Evolutionary conservation across 1,140 invertebrate species (phyloP).

Genomic region (Lucilia cuprina): DNA sequence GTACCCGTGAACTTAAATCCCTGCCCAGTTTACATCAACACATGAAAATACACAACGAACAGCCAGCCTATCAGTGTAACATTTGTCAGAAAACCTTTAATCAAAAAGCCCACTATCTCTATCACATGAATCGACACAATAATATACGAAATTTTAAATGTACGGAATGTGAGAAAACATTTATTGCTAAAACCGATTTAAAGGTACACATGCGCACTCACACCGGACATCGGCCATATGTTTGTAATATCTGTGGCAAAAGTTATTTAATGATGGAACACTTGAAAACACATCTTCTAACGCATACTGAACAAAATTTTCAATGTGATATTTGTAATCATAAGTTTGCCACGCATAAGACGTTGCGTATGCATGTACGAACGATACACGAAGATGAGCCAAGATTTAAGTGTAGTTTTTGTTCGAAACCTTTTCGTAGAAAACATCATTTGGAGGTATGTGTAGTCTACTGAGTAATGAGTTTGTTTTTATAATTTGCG

Average conservation of each 20-base stretch:
- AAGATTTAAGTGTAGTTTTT: slow-evolving; percentile 37
- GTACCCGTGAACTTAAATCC: slow-evolving; percentile 27
- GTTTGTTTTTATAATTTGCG: background rate
- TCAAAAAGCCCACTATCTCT: slow-evolving; percentile 41
- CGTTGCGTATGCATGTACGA: slow-evolving; percentile 26
- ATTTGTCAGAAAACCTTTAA: slow-evolving; percentile 39
- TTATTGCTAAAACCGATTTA: slow-evolving; percentile 44
- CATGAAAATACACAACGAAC: slow-evolving; percentile 32
- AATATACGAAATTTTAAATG: slow-evolving; percentile 43
- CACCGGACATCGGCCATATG: slow-evolving; percentile 41
- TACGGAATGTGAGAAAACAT: slow-evolving; percentile 44
- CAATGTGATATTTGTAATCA: slow-evolving; percentile 38
- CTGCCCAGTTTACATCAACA: slow-evolving; percentile 18
- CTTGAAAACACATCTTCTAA: slow-evolving; percentile 36
- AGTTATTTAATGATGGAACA: slow-evolving; percentile 36
- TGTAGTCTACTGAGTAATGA: background rate
- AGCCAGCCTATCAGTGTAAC: slow-evolving; percentile 37
- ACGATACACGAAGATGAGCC: slow-evolving; percentile 32
- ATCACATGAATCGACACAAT: slow-evolving; percentile 40
- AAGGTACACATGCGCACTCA: slow-evolving; percentile 48
- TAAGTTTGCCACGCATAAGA: slow-evolving; percentile 37
- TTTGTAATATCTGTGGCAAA: slow-evolving; percentile 46
- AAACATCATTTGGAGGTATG: slow-evolving; percentile 42
- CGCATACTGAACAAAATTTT: slow-evolving; percentile 37
- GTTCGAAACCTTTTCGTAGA: slow-evolving; percentile 37